Conservation (phyloP, 2,113 vertebrate genomes). For the Lamprologus lemairii region DNA sequence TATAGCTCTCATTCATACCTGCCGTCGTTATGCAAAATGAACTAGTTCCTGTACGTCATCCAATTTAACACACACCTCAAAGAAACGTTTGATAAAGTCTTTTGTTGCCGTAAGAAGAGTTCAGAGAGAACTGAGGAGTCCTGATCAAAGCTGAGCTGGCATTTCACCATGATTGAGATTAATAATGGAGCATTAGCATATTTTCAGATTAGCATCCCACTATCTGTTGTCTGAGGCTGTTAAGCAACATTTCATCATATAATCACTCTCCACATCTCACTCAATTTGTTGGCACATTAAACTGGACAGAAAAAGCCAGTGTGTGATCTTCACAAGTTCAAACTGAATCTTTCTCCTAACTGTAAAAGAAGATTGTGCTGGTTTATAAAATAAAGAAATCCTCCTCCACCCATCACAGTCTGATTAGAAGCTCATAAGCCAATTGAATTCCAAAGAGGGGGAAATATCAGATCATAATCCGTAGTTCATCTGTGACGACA, state of each 20-base stretch:
- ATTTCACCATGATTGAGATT: not conserved
- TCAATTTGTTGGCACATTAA: not conserved
- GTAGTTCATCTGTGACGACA: not conserved
- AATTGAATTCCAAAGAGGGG: not conserved
- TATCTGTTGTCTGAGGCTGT: not conserved
- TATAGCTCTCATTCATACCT: not conserved
- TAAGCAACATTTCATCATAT: slow-evolving; percentile 19
- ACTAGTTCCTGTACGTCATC: slow-evolving; percentile 77
- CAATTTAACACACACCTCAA: slow-evolving; percentile 67
- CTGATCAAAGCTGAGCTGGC: slow-evolving; percentile 3
- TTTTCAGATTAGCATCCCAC: slow-evolving; percentile 10
- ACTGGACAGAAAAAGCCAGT: not conserved
- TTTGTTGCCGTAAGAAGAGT: not conserved
- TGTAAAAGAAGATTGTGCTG: not conserved
- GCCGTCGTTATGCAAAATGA: not conserved
- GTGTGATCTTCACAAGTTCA: not conserved
- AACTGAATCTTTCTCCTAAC: not conserved
- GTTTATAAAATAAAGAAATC: not conserved
- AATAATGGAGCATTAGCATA: slow-evolving; percentile 24
- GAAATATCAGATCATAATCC: not conserved
- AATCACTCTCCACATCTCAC: not conserved
- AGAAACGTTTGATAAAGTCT: not conserved
- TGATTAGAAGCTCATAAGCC: not conserved
- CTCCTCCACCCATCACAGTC: not conserved
- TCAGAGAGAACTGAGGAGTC: not conserved